Base-by-base conservation (phyloP, 2,113 vertebrate species). In the Circaetus cinerascens region DNA sequence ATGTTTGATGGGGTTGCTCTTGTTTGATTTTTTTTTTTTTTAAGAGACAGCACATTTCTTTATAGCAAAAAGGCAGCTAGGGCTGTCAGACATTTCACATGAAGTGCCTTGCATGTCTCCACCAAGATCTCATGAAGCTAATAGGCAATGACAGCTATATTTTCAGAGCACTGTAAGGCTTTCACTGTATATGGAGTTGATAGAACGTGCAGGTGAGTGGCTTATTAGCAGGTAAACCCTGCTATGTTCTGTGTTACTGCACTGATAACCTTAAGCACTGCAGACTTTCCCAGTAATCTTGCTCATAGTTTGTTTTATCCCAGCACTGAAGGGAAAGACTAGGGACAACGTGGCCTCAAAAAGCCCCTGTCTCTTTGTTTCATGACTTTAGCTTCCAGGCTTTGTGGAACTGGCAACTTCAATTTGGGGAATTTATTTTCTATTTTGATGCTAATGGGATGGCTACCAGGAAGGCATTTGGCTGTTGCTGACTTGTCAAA, bases 161-260 rank as follows among this genome's bases (percentile, higher is more conserved):
- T 96, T 96, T 86, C 93, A 87, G 96, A 92, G 97, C 96, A 27
- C 78, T 43, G 94, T 78, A 68, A 90, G 93, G 88, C 97, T 93
- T 94, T 82, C 64, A 27, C 93, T 51, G 53, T 46, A 63, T 48
- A 3, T 27, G 88, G 88, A 90, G 95, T n/a, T 64, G 96, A 68
- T 75, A 75, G 94, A 21, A 59, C 11, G 1, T 4, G 64, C 90
- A 71, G 89, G 22, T 86, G 87, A 96, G 92, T 62, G 3, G 89
- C 92, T 95, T 43, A 64, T 95, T 77, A 88, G 91, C 77, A 93
- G 93, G 93, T 68, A 87, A 78, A 41, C 88, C 81, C 89, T 30
- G 78, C 80, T 45, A 2, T 2, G 6, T 22, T 16, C 29, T 3
- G 8, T 38, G 9, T 6, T 46, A 25, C 84, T 53, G 81, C 83